Evolutionary conservation across 2,113 vertebrate genomes (phyloP).

Genomic region (Crotalus viridis): DNA sequence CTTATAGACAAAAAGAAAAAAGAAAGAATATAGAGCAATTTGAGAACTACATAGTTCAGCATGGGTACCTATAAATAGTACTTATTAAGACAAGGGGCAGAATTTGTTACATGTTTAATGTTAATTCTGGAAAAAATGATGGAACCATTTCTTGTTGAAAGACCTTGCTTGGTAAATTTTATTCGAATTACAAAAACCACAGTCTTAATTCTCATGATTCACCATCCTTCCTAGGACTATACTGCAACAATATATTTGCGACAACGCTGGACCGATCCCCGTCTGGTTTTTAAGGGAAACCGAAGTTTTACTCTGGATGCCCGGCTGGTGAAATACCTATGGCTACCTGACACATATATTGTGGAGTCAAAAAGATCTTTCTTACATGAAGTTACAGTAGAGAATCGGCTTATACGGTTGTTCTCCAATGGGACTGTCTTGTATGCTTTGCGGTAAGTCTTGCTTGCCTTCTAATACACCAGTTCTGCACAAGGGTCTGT

Average conservation of each 20-base stretch:
- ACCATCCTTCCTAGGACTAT: constrained; percentile 76
- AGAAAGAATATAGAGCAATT: too few species aligned
- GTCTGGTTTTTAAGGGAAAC: constrained; percentile 84
- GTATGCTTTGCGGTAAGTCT: constrained; percentile 81
- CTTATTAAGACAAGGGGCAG: neutral
- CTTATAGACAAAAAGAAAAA: neutral
- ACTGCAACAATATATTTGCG: constrained; percentile 86
- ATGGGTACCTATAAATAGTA: neutral
- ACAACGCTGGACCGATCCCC: constrained; percentile 83
- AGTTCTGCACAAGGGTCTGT: neutral
- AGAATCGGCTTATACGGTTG: constrained; percentile 85
- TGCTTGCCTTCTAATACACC: neutral
- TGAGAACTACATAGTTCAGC: neutral
- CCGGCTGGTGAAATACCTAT: constrained; percentile 84
- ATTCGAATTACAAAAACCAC: neutral
- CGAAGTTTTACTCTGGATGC: constrained; percentile 86
- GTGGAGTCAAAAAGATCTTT: constrained; percentile 89
- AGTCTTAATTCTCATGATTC: neutral
- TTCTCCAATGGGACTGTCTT: constrained; percentile 88
- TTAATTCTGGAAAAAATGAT: neutral
- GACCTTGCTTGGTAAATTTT: neutral
- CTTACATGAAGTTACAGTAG: constrained; percentile 84
- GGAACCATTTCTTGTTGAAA: neutral
- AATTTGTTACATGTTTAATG: neutral
- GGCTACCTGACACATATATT: constrained; percentile 92